Evolutionary conservation across 2,888 invertebrate species (phyloP).

Genomic region (Arctia plantaginis): DNA sequence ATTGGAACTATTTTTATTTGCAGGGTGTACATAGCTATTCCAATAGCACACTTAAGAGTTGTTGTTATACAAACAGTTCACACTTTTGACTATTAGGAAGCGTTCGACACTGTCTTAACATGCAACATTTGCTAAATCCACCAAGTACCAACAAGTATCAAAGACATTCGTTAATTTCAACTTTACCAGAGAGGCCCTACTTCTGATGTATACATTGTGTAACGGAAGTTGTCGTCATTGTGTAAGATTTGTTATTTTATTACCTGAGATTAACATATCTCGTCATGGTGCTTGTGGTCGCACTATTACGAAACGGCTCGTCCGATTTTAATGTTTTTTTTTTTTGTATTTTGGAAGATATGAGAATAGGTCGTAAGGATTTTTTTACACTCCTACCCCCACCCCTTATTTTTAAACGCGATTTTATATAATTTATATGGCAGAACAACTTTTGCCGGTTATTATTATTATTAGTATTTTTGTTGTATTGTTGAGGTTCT

Average conservation of each 20-base stretch:
- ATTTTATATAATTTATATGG: too few relatives aligned
- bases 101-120: constrained; percentile 43
- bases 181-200: not conserved
- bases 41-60: constrained; percentile 30
- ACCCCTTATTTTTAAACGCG: too few relatives aligned
- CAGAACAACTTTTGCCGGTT: too few relatives aligned
- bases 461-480: too few relatives aligned
- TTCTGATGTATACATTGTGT: not conserved
- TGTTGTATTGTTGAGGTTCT: not conserved
- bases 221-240: not conserved
- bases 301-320: too few relatives aligned
- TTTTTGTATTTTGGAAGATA: too few relatives aligned
- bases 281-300: too few relatives aligned
- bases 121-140: not conserved
- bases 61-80: constrained; percentile 29
- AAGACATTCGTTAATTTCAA: not conserved
- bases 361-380: too few relatives aligned
- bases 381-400: too few relatives aligned
- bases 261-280: too few relatives aligned
- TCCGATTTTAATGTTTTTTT: too few relatives aligned
- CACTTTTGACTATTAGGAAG: constrained; percentile 36
- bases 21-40: constrained; percentile 38
- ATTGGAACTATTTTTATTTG: constrained; percentile 58
- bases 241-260: not conserved
- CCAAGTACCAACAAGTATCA: not conserved